Evolutionary conservation across 2,113 vertebrate species (phyloP).

Genomic region (Psephotus haematonotus): DNA sequence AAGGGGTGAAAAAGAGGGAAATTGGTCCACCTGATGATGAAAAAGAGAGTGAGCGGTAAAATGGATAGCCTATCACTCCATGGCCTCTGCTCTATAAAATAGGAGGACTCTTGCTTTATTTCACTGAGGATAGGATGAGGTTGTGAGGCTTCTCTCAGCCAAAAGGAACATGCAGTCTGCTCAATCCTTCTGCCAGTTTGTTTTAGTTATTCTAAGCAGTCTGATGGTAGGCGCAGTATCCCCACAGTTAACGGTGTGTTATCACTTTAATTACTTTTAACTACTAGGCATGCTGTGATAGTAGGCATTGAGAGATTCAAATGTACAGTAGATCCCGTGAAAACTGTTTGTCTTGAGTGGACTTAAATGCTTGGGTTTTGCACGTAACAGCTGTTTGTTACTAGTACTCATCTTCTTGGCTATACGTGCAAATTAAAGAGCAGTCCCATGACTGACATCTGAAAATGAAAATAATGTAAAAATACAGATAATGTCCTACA

Average conservation of each 20-base stretch:
- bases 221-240: neutral
- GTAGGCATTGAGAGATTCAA: conserved; percentile 51
- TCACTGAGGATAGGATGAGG: conserved; percentile 11
- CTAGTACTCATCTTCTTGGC: neutral
- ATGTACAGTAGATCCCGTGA: neutral
- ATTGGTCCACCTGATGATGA: neutral
- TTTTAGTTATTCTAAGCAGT: conserved; percentile 35
- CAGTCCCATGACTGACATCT: neutral
- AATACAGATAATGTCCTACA: neutral
- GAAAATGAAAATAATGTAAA: neutral
- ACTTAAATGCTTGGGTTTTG: neutral
- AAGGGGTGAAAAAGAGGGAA: neutral
- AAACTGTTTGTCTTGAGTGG: conserved; percentile 2
- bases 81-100: neutral
- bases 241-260: conserved; percentile 32
- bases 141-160: conserved; percentile 21
- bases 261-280: conserved; percentile 60
- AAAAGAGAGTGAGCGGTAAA: neutral
- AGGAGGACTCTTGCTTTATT: neutral
- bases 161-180: conserved; percentile 19
- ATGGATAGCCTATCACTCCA: neutral
- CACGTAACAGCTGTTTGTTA: neutral
- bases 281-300: conserved; percentile 45
- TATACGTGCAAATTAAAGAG: neutral
- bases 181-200: conserved; percentile 6